These are phyloP conservation scores for Calameuta filiformis DNA, from an alignment of 2,888 invertebrate genomes.

Conservation along the genomic window DNA sequence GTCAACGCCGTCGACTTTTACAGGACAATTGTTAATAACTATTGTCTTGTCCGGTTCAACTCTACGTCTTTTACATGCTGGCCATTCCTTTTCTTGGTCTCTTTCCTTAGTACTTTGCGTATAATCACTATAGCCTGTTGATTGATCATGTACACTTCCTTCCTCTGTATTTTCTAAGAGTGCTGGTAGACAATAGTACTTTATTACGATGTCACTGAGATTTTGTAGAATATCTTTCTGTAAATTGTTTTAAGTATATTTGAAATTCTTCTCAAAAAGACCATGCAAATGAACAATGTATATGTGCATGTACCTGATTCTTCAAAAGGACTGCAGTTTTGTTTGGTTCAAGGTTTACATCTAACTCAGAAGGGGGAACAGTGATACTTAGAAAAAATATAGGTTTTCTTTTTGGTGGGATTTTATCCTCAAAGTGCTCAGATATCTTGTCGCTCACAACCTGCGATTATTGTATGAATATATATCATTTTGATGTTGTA, in stretches of 20 bases:
- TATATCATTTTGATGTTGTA: conserved; percentile 1
- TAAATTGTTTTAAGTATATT: conserved; percentile 8
- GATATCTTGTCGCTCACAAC: conserved; percentile 62
- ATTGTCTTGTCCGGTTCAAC: conserved; percentile 3
- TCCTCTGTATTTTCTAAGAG: conserved; percentile 14
- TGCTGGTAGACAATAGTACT: conserved; percentile 50
- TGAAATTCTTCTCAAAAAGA: not conserved
- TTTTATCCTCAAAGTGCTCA: conserved; percentile 58
- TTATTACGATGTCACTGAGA: conserved; percentile 43
- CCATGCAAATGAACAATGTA: not conserved
- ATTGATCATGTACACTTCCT: conserved; percentile 18
- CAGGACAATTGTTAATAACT: not conserved
- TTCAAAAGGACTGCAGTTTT: conserved; percentile 70
- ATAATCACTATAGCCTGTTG: conserved; percentile 6
- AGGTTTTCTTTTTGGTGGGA: conserved; percentile 63
- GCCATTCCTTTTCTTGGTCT: not conserved
- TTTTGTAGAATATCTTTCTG: conserved; percentile 43
- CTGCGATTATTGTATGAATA: conserved; percentile 51
- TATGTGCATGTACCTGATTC: conserved; percentile 62
- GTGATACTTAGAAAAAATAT: conserved; percentile 65
- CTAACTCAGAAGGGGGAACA: conserved; percentile 65
- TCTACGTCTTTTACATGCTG: conserved; percentile 8
- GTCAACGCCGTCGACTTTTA: not conserved
- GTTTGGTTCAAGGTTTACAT: conserved; percentile 73
- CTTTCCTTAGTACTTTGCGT: conserved; percentile 4